Conservation (phyloP, 2,113 vertebrate species). For the Hypanus sabinus region DNA sequence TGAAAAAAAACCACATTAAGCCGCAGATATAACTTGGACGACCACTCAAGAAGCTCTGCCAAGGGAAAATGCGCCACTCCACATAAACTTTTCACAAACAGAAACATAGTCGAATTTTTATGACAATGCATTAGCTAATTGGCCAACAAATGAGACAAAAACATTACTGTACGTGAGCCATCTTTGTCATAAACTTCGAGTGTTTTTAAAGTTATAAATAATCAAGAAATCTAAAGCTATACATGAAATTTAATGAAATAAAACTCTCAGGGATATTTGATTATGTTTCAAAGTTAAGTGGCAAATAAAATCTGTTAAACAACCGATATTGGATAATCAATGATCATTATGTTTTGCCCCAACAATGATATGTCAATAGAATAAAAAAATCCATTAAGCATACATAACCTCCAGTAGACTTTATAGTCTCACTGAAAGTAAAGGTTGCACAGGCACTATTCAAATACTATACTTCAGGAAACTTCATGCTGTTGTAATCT, state of each 20-base stretch:
- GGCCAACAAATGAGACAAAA: background rate
- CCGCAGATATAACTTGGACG: background rate
- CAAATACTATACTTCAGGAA: background rate
- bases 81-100: slow-evolving; percentile 27
- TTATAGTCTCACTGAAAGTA: background rate
- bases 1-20: slow-evolving; percentile 14
- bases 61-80: background rate
- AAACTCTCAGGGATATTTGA: background rate
- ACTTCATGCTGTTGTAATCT: background rate
- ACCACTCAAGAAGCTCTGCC: slow-evolving; percentile 24
- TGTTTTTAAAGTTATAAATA: background rate
- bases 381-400: background rate
- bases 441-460: background rate
- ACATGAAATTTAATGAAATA: background rate
- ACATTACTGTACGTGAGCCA: slow-evolving; percentile 17
- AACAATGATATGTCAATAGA: background rate
- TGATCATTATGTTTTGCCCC: background rate
- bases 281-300: background rate
- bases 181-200: background rate
- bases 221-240: background rate
- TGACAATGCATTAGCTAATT: background rate
- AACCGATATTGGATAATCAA: background rate
- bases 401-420: background rate
- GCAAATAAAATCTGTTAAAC: background rate
- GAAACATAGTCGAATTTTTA: background rate